Percentiles rank a stretch among this genome's conserved stretches.
phyloP scores from a whole-genome alignment of 2,797 vertebrate genomes.

The Acridotheres tristis region DNA sequence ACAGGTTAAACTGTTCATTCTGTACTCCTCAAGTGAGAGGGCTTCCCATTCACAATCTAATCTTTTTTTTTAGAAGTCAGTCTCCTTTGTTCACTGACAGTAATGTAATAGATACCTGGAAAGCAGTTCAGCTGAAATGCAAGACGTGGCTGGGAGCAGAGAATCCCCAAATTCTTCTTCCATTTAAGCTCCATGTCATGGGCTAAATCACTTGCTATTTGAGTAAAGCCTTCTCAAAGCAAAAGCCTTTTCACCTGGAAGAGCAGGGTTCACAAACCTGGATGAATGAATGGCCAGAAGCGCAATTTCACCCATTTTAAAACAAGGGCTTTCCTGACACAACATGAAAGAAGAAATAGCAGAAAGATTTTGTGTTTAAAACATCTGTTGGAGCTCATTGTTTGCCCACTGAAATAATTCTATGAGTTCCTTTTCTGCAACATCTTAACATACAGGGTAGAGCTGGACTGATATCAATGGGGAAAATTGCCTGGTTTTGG shows the following conservation, averaged over 20 bases:
- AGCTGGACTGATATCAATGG: not conserved
- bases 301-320: not conserved
- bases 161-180: not conserved
- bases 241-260: not conserved
- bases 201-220: not conserved
- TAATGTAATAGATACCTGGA: rapidly evolving
- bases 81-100: not conserved
- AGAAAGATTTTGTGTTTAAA: not conserved
- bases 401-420: not conserved
- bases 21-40: not conserved
- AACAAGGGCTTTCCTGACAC: not conserved
- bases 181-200: not conserved
- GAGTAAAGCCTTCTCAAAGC: not conserved
- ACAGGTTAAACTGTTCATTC: not conserved
- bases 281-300: not conserved
- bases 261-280: not conserved
- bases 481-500: not conserved
- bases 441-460: not conserved
- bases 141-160: not conserved
- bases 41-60: not conserved
- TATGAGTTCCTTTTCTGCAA: not conserved
- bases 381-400: not conserved
- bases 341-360: not conserved
- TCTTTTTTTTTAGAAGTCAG: not conserved
- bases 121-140: not conserved